Evolutionary conservation across 2,888 invertebrate genomes (phyloP).

Genomic region (Bruchidius siliquastri): DNA sequence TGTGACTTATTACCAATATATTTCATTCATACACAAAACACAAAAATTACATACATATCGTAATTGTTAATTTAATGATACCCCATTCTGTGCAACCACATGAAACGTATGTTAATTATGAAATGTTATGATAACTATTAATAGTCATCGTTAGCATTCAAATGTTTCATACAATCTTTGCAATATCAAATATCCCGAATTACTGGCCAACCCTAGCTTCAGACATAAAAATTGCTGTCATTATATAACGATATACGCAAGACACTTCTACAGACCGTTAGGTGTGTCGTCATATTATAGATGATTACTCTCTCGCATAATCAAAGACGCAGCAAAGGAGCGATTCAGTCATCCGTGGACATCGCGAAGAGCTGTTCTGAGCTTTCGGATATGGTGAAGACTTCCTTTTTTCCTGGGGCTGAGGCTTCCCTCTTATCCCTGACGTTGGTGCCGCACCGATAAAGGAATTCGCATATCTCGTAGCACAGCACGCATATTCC

Average conservation of each 20-base stretch:
- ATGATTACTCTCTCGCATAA: neutral
- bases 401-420: slow-evolving; percentile 33
- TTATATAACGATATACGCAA: neutral
- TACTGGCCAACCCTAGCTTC: neutral
- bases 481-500: slow-evolving; percentile 65
- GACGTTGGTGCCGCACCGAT: slow-evolving; percentile 48
- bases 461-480: slow-evolving; percentile 61
- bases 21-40: too few relatives aligned
- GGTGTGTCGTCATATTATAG: neutral
- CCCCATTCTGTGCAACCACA: too few relatives aligned
- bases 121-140: too few relatives aligned
- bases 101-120: too few relatives aligned
- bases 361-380: neutral
- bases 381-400: slow-evolving; percentile 38
- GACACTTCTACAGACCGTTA: neutral
- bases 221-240: neutral
- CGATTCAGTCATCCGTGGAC: neutral
- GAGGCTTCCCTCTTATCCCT: slow-evolving; percentile 31
- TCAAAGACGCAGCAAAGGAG: neutral
- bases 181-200: too few relatives aligned
- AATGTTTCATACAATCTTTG: too few relatives aligned
- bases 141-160: too few relatives aligned
- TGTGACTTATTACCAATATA: too few relatives aligned
- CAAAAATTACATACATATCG: too few relatives aligned
- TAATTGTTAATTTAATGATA: too few relatives aligned